Evolutionary conservation across 2,113 vertebrate genomes (phyloP).

Genomic region (Microcebus tavaratra): DNA sequence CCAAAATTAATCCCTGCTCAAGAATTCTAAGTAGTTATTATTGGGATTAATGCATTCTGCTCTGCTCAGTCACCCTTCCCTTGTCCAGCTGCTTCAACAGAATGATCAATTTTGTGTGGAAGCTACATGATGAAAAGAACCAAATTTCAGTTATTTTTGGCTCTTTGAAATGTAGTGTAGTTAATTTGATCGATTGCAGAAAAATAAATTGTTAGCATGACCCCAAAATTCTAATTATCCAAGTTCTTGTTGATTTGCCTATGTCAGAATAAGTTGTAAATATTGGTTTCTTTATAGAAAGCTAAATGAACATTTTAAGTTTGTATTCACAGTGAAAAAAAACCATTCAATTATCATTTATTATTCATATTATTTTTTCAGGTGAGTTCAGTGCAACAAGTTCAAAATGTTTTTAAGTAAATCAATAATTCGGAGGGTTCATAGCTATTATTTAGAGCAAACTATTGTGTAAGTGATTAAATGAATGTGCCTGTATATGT

Average conservation of each 20-base stretch:
- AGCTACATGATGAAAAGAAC: constrained; percentile 9
- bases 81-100: constrained; percentile 52
- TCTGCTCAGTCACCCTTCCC: constrained; percentile 16
- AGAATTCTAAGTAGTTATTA: constrained; percentile 24
- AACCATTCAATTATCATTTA: neutral
- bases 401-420: neutral
- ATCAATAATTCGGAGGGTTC: neutral
- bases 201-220: constrained; percentile 20
- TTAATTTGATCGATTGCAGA: constrained; percentile 53
- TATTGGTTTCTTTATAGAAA: constrained; percentile 10
- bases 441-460: neutral
- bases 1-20: neutral
- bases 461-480: neutral
- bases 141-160: constrained; percentile 53
- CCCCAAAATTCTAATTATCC: constrained; percentile 26
- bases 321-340: neutral
- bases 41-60: neutral
- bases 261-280: neutral
- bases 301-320: neutral
- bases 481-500: neutral
- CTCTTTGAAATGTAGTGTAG: constrained; percentile 21
- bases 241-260: neutral
- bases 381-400: neutral
- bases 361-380: neutral
- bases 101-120: constrained; percentile 39